These are phyloP conservation scores for Tragelaphus strepsiceros DNA, from an alignment of 2,113 vertebrate species.

Conservation along the genomic window DNA sequence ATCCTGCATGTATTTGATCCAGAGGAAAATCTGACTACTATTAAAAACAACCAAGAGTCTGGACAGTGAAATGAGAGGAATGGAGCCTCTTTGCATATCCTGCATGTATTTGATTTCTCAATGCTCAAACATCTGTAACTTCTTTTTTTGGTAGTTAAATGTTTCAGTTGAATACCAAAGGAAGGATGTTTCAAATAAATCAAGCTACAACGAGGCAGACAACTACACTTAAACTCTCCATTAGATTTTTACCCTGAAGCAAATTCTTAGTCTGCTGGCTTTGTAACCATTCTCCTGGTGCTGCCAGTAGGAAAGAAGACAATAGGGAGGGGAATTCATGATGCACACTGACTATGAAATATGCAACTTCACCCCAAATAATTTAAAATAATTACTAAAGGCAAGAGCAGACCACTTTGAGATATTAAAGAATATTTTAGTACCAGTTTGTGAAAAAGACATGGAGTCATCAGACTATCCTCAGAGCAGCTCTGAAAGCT, in stretches of 20 bases:
- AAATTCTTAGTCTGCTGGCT: constrained; percentile 62
- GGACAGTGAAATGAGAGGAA: neutral
- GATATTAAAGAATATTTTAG: neutral
- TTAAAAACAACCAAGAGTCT: neutral
- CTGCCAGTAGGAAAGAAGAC: neutral
- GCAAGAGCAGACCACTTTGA: neutral
- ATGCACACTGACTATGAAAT: neutral
- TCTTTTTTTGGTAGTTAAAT: constrained; percentile 40
- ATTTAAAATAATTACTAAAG: neutral
- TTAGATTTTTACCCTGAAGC: constrained; percentile 59
- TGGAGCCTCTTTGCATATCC: neutral
- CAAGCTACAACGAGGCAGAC: constrained; percentile 57
- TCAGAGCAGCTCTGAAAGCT: neutral
- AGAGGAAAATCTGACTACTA: neutral
- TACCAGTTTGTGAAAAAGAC: neutral
- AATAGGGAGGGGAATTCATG: neutral
- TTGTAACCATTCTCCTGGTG: neutral
- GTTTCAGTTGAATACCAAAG: constrained; percentile 68
- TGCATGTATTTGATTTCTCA: constrained; percentile 6
- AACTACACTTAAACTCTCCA: constrained; percentile 55
- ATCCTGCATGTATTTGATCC: neutral
- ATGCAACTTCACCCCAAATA: neutral
- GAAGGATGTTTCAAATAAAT: constrained; percentile 73
- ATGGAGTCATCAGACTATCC: neutral
- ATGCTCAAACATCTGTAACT: neutral